Conservation (phyloP, 2,113 vertebrate genomes). For the Eubucco bourcierii region DNA sequence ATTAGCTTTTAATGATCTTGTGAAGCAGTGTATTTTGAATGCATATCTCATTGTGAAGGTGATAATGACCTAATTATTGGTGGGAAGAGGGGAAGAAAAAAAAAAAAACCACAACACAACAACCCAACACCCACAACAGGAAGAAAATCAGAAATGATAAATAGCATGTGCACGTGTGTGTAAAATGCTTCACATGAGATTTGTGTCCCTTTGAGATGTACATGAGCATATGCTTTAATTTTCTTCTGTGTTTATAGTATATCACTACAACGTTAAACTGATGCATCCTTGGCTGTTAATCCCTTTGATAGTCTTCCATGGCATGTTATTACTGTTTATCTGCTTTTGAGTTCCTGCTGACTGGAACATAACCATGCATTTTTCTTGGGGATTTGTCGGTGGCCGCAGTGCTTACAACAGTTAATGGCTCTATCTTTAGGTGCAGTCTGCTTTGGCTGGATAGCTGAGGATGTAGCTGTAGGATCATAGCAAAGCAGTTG, state of each 20-base stretch:
- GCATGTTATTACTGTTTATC: neutral
- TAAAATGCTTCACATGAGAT: neutral
- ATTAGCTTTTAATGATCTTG: constrained; percentile 1
- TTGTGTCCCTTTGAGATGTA: neutral
- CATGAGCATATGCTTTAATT: neutral
- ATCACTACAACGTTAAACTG: neutral
- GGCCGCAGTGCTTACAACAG: neutral
- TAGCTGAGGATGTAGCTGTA: neutral
- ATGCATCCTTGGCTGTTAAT: neutral
- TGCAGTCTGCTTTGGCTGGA: fast-evolving
- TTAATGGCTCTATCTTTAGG: neutral
- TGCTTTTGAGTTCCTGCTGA: neutral
- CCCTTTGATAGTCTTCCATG: neutral
- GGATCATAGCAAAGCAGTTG: neutral
- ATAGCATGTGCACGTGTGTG: neutral
- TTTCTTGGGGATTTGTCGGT: neutral
- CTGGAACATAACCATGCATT: neutral
- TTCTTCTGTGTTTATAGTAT: neutral
- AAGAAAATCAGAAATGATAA: neutral
- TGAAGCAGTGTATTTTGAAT: neutral
- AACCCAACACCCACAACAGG: too few relatives aligned
- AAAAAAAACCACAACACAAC: neutral
- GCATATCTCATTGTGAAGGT: neutral
- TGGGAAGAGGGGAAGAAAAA: too few relatives aligned
- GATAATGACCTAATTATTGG: neutral